Evolutionary conservation across 2,797 vertebrate genomes (phyloP).

Genomic region (Sarcoramphus papa): DNA sequence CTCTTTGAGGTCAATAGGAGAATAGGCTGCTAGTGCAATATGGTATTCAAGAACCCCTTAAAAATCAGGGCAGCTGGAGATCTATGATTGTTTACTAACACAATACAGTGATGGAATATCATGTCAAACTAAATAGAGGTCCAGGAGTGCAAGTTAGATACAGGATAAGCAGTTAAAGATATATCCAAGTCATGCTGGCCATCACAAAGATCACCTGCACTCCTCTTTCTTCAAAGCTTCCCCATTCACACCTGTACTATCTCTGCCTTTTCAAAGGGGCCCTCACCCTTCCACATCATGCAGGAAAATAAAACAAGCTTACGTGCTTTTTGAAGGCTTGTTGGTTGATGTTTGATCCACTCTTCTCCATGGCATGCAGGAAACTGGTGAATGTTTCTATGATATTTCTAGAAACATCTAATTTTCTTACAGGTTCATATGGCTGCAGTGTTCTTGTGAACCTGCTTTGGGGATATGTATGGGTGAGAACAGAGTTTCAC

Average conservation of each 20-base stretch:
- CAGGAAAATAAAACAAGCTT: background rate
- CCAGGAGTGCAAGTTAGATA: background rate
- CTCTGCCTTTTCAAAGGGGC: background rate
- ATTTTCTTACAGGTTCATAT: background rate
- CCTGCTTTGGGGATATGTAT: background rate
- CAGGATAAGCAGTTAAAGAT: background rate
- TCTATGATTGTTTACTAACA: background rate
- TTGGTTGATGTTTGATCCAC: background rate
- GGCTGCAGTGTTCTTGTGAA: background rate
- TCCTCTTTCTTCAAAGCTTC: background rate
- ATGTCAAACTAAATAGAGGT: background rate
- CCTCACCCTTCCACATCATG: background rate
- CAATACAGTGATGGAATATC: background rate
- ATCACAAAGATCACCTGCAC: background rate
- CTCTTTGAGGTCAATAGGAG: background rate
- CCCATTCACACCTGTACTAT: background rate
- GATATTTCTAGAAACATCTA: background rate
- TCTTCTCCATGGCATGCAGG: background rate
- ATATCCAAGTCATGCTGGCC: background rate
- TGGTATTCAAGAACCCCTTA: background rate
- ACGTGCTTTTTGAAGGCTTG: rapidly evolving
- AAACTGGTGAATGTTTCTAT: background rate
- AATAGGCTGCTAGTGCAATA: background rate
- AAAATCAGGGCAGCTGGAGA: background rate
- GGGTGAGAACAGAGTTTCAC: background rate